phyloP scores from a whole-genome alignment of 2,888 invertebrate species.

The Blera fallax region DNA sequence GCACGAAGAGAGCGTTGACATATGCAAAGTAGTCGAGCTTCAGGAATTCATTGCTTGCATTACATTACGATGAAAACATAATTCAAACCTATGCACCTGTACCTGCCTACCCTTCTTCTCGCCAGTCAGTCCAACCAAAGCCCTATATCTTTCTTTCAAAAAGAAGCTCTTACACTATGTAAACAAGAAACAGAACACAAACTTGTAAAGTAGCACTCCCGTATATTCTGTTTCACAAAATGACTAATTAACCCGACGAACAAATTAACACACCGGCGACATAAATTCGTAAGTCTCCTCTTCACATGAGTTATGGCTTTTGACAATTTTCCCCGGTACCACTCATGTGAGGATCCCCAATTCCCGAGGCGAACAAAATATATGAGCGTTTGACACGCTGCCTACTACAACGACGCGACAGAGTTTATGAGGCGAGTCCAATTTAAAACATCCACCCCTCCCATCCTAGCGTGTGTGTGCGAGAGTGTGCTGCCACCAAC shows the following conservation, averaged over 20 bases:
- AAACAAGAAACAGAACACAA: slow-evolving; percentile 55
- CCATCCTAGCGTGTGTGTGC: background rate
- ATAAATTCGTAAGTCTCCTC: slow-evolving; percentile 62
- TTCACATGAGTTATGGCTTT: slow-evolving; percentile 59
- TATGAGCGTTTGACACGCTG: slow-evolving; percentile 62
- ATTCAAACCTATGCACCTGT: too few relatives aligned
- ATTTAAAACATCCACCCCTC: slow-evolving; percentile 17
- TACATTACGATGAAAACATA: too few relatives aligned
- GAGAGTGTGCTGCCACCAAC: background rate
- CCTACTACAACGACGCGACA: slow-evolving; percentile 23
- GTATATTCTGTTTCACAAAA: slow-evolving; percentile 61
- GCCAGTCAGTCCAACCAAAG: too few relatives aligned
- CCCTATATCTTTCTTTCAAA: background rate
- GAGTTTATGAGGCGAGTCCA: slow-evolving; percentile 41
- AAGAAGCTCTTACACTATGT: slow-evolving; percentile 29
- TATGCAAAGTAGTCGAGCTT: too few relatives aligned
- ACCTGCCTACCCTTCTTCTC: too few relatives aligned
- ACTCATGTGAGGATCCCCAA: slow-evolving; percentile 31
- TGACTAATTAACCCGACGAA: slow-evolving; percentile 68
- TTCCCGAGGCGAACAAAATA: slow-evolving; percentile 48
- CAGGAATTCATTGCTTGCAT: too few relatives aligned
- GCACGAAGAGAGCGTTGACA: too few relatives aligned
- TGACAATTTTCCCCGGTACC: slow-evolving; percentile 42
- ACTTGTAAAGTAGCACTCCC: slow-evolving; percentile 30
- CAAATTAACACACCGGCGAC: slow-evolving; percentile 69